Base-by-base conservation (phyloP, 1,140 invertebrate genomes). In the Andricus grossulariae region DNA sequence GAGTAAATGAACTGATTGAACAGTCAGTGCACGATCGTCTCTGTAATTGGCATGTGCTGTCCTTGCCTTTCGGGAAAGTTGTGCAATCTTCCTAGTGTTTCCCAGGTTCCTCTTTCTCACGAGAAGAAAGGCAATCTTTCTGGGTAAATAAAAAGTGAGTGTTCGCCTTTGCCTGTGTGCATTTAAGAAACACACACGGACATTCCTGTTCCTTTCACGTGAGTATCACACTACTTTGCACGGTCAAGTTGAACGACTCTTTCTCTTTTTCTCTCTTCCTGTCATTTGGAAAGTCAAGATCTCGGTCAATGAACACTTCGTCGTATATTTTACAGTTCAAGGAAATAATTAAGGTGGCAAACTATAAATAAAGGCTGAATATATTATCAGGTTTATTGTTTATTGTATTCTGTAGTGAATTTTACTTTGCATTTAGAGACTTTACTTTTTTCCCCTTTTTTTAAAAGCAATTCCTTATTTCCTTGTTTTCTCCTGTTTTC, bases 211-310 rank as follows among this genome's bases (percentile, higher is more conserved):
- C 76, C 80, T 81, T 78, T 81, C 80, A 81, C 80, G 80, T 81
- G 72, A 78, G 80, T 81, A 78, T 39, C 60, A 49, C 51, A 45
- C 39, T 70, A 73, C 66, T 39, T 72, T 54, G 54, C 52, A 72
- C 75, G 82, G 82, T 83, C 82, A 83, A 80, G 79, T 83, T 80
- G 79, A 83, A 79, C 79, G 50, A 75, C 60, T 80, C 74, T 57
- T 71, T 77, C 49, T 76, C 72, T 51, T 45, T 45, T 45, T 45
- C 39, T 45, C 39, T 45, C 39, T 45, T 7, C 52, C 50, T 57
- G 70, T 73, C 52, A 51, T 52, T 73, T 50, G 76, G 76, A 81
- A 81, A 81, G 76, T 78, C 80, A 81, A 78, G 76, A 81, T 78
- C 76, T 75, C 76, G 66, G 55, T n/a, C 66, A 73, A 52, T 73